Base-by-base conservation (phyloP, 2,888 invertebrate species). In the Aleiodes testaceus region DNA sequence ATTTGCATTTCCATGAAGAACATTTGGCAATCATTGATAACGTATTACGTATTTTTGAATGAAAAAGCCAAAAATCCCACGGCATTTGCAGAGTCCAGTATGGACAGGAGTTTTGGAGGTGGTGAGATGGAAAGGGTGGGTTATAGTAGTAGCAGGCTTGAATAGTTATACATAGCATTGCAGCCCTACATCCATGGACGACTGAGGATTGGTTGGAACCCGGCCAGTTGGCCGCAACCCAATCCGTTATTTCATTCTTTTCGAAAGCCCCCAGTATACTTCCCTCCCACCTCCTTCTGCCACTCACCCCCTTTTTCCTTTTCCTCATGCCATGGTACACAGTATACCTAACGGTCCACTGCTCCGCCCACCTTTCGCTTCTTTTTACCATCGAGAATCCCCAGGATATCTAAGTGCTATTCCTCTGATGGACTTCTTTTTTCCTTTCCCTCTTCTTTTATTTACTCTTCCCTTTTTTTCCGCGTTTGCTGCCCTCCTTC, bases 191-290 rank as follows among this genome's bases (percentile, higher is more conserved):
- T 81, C 81, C 78, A 78, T 77, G 74, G 68, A 74, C 77, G 81
- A 79, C 80, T 79, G 81, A 83, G 85, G 85, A 86, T 87, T 86
- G 85, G 86, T 86, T 87, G 87, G 87, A 87, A 83, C 75, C 76
- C 75, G 81, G 86, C 86, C 87, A 87, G 85, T 83, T 87, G 87
- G 87, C 86, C 81, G 77, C 83, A 81, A 82, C 82, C 85, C 87
- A 86, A 85, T 86, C 82, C 85, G 85, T 86, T 86, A 87, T 86
- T 87, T 85, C 85, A 86, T 87, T 86, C 86, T 86, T 86, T 87
- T 84, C 82, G 82, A 84, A 84, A 83, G 72, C 67, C 45, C 82
- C 80, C 78, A 76, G 75, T 74, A 74, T 73, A 72, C 75, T 71
- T 73, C 76, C 74, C 79, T 67, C 78, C 76, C 77, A 73, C 59